phyloP scores from a whole-genome alignment of 1,140 invertebrate species.

The Ridgeia piscesae region DNA sequence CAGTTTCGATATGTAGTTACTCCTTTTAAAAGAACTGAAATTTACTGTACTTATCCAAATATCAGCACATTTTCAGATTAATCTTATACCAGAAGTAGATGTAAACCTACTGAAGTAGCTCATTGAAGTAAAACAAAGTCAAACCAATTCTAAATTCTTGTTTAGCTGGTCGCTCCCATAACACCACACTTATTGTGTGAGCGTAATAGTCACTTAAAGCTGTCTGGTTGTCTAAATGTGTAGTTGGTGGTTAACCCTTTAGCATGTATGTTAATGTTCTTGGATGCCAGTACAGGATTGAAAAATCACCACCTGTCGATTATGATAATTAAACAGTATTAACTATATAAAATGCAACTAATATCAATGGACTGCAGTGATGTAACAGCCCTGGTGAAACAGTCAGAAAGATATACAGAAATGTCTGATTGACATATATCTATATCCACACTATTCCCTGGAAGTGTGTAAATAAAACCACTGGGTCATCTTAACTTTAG shows the following conservation, averaged over 20 bases:
- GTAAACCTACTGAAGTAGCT: not conserved
- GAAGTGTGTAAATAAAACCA: too few species aligned
- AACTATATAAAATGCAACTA: not conserved
- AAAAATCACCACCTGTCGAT: not conserved
- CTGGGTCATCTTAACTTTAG: too few species aligned
- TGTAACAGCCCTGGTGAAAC: too few species aligned
- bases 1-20: too few species aligned
- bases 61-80: too few species aligned
- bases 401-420: too few species aligned
- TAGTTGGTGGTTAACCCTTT: not conserved
- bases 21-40: too few species aligned
- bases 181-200: not conserved
- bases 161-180: not conserved
- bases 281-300: not conserved
- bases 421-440: too few species aligned
- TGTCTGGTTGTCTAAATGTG: not conserved
- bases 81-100: not conserved
- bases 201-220: not conserved
- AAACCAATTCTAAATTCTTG: not conserved
- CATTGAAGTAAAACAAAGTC: not conserved
- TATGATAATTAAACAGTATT: not conserved
- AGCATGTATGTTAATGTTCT: not conserved
- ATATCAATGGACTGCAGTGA: too few species aligned
- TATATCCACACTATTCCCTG: too few species aligned
- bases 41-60: not conserved